A percentile compares a stretch with the other conserved stretches of the same genome.
These are phyloP conservation scores for Coranthus polyacanthus DNA, from an alignment of 2,797 vertebrate species.

Conservation along the genomic window DNA sequence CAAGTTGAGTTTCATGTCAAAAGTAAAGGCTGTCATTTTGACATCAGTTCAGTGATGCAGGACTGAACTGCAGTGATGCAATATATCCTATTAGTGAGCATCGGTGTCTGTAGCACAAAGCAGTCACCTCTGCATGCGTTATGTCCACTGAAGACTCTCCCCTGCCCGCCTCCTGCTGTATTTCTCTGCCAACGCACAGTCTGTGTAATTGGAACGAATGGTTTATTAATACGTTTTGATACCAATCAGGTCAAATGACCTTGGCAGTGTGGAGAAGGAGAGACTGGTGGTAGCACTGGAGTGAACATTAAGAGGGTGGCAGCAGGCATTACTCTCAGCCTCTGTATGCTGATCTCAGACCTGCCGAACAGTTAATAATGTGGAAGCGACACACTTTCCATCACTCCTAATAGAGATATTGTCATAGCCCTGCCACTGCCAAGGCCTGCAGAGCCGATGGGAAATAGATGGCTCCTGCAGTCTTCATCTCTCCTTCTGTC, in stretches of 20 bases:
- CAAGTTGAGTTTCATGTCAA: background rate
- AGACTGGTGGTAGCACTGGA: conserved; percentile 24
- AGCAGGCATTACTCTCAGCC: conserved; percentile 69
- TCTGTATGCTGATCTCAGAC: conserved; percentile 61
- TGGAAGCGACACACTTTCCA: conserved; percentile 74
- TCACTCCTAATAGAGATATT: conserved; percentile 84
- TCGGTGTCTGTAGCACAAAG: background rate
- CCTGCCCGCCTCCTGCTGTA: conserved; percentile 18
- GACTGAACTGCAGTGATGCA: conserved; percentile 11
- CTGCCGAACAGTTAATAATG: conserved; percentile 78
- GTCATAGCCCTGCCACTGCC: conserved; percentile 72
- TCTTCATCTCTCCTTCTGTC: conserved; percentile 58
- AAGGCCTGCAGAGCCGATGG: conserved; percentile 48
- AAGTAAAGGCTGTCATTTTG: background rate
- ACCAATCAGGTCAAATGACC: conserved; percentile 76
- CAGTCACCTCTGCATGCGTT: conserved; percentile 9
- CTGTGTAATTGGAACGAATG: conserved; percentile 76
- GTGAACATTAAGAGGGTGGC: conserved; percentile 66
- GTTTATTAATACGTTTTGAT: conserved; percentile 78
- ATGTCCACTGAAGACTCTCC: conserved; percentile 34
- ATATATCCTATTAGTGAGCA: conserved; percentile 3
- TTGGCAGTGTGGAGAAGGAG: conserved; percentile 66
- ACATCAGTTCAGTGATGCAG: background rate
- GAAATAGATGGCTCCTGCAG: conserved; percentile 66
- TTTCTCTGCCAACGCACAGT: conserved; percentile 50